phyloP scores from a whole-genome alignment of 2,797 vertebrate genomes.

The Tinamus major region DNA sequence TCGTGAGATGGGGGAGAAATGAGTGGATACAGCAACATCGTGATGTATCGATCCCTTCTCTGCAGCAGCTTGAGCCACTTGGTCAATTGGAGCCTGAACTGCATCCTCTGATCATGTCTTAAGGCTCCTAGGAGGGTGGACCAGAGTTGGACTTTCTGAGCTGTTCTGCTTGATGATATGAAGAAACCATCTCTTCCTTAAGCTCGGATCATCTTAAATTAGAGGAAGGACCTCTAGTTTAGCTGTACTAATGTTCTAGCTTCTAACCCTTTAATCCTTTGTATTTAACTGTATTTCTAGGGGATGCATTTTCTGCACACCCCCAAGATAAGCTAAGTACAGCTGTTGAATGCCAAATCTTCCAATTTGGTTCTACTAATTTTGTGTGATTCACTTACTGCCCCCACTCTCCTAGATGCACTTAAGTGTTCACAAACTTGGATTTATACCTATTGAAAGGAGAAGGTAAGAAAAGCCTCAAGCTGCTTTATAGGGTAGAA shows the following conservation, averaged over 20 bases:
- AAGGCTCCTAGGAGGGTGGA: neutral
- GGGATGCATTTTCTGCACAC: neutral
- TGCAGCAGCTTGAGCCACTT: neutral
- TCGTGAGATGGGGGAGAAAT: neutral
- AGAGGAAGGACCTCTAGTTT: neutral
- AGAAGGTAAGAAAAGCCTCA: neutral
- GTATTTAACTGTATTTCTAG: neutral
- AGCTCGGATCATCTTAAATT: neutral
- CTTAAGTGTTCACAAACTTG: neutral
- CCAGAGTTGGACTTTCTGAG: neutral
- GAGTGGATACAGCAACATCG: fast-evolving
- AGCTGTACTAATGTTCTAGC: neutral
- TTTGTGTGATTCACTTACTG: neutral
- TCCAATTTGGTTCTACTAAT: neutral
- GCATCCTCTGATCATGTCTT: too few relatives aligned
- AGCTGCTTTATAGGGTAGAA: neutral
- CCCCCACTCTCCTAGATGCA: neutral
- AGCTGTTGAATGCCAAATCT: neutral
- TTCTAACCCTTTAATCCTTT: neutral
- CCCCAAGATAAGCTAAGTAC: neutral
- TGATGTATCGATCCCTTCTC: neutral
- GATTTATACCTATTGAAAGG: neutral
- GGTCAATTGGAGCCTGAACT: neutral
- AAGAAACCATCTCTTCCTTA: neutral
- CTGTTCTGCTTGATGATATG: fast-evolving